Evolutionary conservation across 2,113 vertebrate species (phyloP).

Genomic region (Neolamprologus longior): DNA sequence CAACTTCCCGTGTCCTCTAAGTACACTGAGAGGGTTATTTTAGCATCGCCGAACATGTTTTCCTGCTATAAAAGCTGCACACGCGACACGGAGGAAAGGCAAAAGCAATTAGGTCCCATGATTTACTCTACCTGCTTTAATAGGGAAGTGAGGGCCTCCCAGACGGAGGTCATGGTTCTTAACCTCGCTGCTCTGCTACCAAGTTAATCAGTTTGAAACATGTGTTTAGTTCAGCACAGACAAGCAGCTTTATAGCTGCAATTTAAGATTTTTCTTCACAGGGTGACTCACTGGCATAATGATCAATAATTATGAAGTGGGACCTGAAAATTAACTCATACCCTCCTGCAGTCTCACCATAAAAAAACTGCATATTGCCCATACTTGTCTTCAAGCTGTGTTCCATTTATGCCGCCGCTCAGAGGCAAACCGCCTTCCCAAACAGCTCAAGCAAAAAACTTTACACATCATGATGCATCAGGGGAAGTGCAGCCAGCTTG

Average conservation of each 20-base stretch:
- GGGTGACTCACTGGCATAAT: not conserved
- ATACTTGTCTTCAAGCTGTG: not conserved
- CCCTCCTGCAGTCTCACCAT: not conserved
- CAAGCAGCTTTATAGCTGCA: not conserved
- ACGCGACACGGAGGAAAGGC: slow-evolving; percentile 22
- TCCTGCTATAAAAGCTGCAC: slow-evolving; percentile 14
- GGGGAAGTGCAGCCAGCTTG: slow-evolving; percentile 39
- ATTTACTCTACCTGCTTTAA: slow-evolving; percentile 62
- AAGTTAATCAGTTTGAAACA: slow-evolving; percentile 51
- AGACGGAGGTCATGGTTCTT: slow-evolving; percentile 50
- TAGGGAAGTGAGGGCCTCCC: slow-evolving; percentile 43
- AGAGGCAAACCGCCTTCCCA: not conserved
- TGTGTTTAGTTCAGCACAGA: not conserved
- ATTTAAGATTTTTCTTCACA: not conserved
- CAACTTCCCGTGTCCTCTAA: not conserved
- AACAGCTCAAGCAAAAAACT: slow-evolving; percentile 30
- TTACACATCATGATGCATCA: slow-evolving; percentile 39
- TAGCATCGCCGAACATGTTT: not conserved
- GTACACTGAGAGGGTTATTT: not conserved
- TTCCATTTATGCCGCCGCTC: slow-evolving; percentile 9
- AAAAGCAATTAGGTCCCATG: slow-evolving; percentile 59
- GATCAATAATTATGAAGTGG: slow-evolving; percentile 4
- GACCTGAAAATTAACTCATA: not conserved
- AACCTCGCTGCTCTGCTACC: slow-evolving; percentile 39
- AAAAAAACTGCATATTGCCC: not conserved